phyloP scores from a whole-genome alignment of 2,888 invertebrate genomes.

The Caenorhabditis sp. region DNA sequence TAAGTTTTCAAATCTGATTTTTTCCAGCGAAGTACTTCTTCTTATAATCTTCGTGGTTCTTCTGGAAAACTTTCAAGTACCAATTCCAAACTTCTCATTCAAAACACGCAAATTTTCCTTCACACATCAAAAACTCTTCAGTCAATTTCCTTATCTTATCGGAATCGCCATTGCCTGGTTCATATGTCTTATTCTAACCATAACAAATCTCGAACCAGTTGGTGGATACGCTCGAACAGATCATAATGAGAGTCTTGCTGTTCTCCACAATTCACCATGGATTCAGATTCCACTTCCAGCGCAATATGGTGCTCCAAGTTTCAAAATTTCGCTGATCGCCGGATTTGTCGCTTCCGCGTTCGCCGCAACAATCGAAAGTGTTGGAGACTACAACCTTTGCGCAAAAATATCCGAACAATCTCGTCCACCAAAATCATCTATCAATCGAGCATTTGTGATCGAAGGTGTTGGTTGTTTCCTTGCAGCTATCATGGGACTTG shows the following conservation, averaged over 20 bases:
- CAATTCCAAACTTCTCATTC: conserved; percentile 53
- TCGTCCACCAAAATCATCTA: conserved; percentile 53
- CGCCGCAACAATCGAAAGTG: conserved; percentile 58
- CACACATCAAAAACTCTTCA: conserved; percentile 48
- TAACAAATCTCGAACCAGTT: conserved; percentile 49
- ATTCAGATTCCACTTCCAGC: conserved; percentile 64
- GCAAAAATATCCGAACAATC: conserved; percentile 52
- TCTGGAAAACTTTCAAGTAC: conserved; percentile 55
- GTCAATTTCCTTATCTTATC: conserved; percentile 64
- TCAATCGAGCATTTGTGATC: conserved; percentile 63
- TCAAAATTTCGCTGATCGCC: conserved; percentile 49
- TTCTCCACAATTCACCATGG: conserved; percentile 58
- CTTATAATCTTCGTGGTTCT: conserved; percentile 55
- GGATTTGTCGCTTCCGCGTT: conserved; percentile 61
- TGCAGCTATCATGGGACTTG: conserved; percentile 58
- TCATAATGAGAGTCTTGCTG: conserved; percentile 53
- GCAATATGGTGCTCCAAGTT: conserved; percentile 50
- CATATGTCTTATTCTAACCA: conserved; percentile 54
- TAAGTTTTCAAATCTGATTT: too few species aligned
- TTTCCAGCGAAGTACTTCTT: conserved; percentile 55
- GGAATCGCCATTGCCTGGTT: conserved; percentile 58
- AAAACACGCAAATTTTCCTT: conserved; percentile 25
- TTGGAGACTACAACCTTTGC: conserved; percentile 52
- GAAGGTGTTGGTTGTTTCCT: conserved; percentile 61
- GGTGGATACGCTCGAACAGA: conserved; percentile 56